Evolutionary conservation across 2,113 vertebrate genomes (phyloP), one percentile per base, ranked within the genome.

Genomic region (Blennius ocellaris): DNA sequence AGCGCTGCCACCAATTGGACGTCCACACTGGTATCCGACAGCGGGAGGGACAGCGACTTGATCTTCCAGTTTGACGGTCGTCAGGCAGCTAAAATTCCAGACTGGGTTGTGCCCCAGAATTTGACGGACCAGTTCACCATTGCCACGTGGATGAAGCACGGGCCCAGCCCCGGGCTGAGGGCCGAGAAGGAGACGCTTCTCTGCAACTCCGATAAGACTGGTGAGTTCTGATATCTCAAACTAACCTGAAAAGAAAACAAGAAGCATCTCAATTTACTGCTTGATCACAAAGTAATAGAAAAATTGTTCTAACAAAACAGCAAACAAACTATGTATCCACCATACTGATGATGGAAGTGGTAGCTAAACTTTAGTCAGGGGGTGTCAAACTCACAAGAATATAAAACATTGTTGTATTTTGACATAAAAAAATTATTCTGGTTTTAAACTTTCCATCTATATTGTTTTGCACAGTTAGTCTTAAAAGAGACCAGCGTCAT

Each of bases 171-270:
- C 0, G 97, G 97, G 3, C 86, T 97, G 82, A 93, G 98, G 83
- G 97, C 96, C 0, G 98, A 99, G 87, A 99, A 99, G 81, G 98
- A 99, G 89, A 98, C 98, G 3, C 93, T 99, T 54, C 96, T 99
- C 64, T 99, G 98, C 79, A 99, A 98, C 91, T 99, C 98, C 0
- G 97, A 99, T 79, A 99, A 99, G 81, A 99, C 97, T 0, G 98
- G 98, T 98, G 87, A 94, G 94, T 60, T 72, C 54, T 60, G 16
- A 59, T 56, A 48, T 45, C 55, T 39, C 50, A 54, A 15, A 62
- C 21, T 30, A 30, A 40, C 41, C 45, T 6, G 12, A 47, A 11
- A 17, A 36, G 47, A 17, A 44, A 40, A 61, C 57, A 40, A 47
- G 16, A 21, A 62, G 21, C 4, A 4, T 30, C 4, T 30, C 2